These are phyloP conservation scores for Otocyon megalotis DNA, from an alignment of 2,113 vertebrate species.

Conservation along the genomic window DNA sequence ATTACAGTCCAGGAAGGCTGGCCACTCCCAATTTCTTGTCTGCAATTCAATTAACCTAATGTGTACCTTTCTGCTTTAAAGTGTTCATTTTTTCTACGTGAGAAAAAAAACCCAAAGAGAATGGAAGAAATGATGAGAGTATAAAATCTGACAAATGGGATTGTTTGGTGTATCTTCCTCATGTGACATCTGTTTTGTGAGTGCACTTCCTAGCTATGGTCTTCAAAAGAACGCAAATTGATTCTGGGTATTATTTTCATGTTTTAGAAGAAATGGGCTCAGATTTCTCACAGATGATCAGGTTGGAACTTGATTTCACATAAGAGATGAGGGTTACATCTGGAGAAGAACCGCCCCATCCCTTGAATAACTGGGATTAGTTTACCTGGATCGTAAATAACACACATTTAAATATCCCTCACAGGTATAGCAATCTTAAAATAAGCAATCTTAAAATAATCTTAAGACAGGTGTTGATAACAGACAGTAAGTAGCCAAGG, in stretches of 20 bases:
- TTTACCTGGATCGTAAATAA: fast-evolving
- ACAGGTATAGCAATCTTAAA: background rate
- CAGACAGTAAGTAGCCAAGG: background rate
- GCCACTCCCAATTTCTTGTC: background rate
- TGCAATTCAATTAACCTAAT: background rate
- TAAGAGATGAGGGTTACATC: background rate
- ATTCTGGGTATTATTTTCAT: no score
- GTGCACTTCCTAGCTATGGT: fast-evolving
- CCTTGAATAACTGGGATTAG: background rate
- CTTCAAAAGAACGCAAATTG: background rate
- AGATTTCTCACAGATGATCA: fast-evolving
- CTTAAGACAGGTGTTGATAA: background rate
- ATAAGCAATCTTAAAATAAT: no score
- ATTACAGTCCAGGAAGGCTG: background rate
- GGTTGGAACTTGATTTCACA: background rate
- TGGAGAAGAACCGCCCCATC: background rate
- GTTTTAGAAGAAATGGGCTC: background rate
- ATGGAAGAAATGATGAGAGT: background rate
- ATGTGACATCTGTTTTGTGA: background rate
- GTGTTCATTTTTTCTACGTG: background rate
- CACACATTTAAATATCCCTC: background rate
- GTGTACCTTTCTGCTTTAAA: background rate
- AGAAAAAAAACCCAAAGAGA: background rate
- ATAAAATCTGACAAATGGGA: background rate
- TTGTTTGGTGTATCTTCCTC: background rate